These are phyloP conservation scores for Engraulis encrasicolus DNA, from an alignment of 2,113 vertebrate genomes.

Conservation along the genomic window DNA sequence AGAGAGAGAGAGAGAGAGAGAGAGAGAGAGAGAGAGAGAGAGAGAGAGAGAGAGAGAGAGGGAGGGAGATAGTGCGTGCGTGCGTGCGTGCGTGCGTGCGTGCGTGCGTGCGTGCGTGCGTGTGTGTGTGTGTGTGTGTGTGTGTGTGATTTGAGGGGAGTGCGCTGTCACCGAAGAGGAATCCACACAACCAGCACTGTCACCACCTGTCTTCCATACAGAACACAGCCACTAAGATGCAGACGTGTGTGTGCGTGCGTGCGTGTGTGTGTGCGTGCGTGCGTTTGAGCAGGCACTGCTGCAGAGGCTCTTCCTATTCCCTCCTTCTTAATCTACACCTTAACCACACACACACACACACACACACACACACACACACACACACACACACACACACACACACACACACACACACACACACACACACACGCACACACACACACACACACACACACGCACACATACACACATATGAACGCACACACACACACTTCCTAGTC, in stretches of 20 bases:
- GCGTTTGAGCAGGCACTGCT: neutral
- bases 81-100: too few relatives aligned
- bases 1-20: too few relatives aligned
- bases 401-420: conserved; percentile 8
- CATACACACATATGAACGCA: too few relatives aligned
- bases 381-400: conserved; percentile 16
- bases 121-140: too few relatives aligned
- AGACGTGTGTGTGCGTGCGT: neutral
- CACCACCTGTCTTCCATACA: conserved; percentile 28
- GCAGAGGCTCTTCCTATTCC: neutral
- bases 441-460: too few relatives aligned
- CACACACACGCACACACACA: conserved; percentile 27
- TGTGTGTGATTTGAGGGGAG: too few relatives aligned
- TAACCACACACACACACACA: conserved; percentile 22
- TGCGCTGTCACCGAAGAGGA: neutral
- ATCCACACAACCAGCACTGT: conserved; percentile 18
- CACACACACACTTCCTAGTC: conserved; percentile 36
- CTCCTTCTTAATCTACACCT: neutral
- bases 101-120: too few relatives aligned
- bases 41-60: too few relatives aligned
- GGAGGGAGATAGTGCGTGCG: too few relatives aligned
- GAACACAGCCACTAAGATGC: neutral
- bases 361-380: conserved; percentile 8
- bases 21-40: too few relatives aligned
- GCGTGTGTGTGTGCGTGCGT: conserved; percentile 17